Evolutionary conservation across 2,113 vertebrate species (phyloP), one percentile per base, ranked within the genome.

Genomic region (Vulpes lagopus): DNA sequence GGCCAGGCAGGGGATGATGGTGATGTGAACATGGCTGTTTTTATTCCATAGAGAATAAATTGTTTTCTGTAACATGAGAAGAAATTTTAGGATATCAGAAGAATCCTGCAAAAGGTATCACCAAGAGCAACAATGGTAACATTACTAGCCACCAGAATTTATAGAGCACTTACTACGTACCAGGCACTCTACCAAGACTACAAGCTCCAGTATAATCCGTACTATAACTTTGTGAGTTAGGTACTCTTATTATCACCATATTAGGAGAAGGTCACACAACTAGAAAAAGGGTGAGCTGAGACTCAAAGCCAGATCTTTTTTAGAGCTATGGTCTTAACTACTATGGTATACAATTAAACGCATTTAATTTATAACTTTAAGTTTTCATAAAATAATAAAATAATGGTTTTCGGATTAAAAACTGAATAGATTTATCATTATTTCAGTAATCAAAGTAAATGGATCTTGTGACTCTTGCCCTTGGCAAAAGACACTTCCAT

Each of bases 61-160:
- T 20, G 0, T 74, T 96, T 82, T 57, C 25, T 86, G 27, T 69
- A 51, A 51, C 57, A 10, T 83, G n/a, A 19, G 55, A 43, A 38
- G 74, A 87, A 87, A 88, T 60, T 67, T 59, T 43, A 85, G n/a
- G 53, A 25, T 80, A 80, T 71, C 30, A 55, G 84, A 76, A n/a
- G 27, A 74, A 82, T 74, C 73, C 23, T 9, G 51, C n/a, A 80
- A 71, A 78, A 92, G 35, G 5, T 11, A 62, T 93, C 91, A 79
- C 82, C 60, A 91, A 1, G 32, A 89, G 71, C 69, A 96, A 92
- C 20, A 53, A 15, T 8, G 23, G 62, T n/a, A 84, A 64, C 38
- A 95, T 85, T 38, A 90, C 59, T 81, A 81, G 65, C 91, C 59
- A 51, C 17, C 22, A 83, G 94, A 65, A 95, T 93, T 95, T 96